Evolutionary conservation across 2,797 vertebrate genomes (phyloP).

Genomic region (Philypnodon macrostomus): DNA sequence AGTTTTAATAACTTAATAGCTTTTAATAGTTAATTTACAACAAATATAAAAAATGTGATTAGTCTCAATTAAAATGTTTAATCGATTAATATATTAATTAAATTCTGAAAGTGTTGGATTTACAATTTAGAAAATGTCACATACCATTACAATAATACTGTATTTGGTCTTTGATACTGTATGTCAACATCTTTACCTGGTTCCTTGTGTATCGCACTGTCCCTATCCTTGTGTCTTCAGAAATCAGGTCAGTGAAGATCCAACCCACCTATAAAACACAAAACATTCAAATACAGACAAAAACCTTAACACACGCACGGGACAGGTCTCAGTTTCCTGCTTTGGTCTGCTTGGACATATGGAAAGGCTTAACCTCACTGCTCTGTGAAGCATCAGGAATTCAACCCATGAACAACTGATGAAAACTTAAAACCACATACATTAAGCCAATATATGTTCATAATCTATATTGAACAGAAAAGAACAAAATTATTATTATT

Average conservation of each 20-base stretch:
- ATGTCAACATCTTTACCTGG: too few species aligned
- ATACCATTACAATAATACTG: too few species aligned
- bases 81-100: too few species aligned
- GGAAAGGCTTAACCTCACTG: constrained; percentile 18
- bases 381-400: constrained; percentile 25
- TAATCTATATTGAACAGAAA: too few species aligned
- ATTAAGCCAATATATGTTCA: neutral
- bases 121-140: too few species aligned
- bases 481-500: too few species aligned
- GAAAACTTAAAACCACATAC: neutral
- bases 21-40: too few species aligned
- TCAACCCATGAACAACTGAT: constrained; percentile 15
- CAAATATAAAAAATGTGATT: too few species aligned
- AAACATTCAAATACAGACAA: neutral
- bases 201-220: constrained; percentile 93
- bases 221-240: constrained; percentile 95
- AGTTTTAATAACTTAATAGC: too few species aligned
- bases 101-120: too few species aligned
- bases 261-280: constrained; percentile 85
- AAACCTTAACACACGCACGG: neutral
- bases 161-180: too few species aligned
- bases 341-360: constrained; percentile 7
- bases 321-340: neutral
- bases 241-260: constrained; percentile 97
- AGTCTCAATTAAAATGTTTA: too few species aligned